Conservation (phyloP, 2,113 vertebrate genomes). For the Anthoscopus minutus region DNA sequence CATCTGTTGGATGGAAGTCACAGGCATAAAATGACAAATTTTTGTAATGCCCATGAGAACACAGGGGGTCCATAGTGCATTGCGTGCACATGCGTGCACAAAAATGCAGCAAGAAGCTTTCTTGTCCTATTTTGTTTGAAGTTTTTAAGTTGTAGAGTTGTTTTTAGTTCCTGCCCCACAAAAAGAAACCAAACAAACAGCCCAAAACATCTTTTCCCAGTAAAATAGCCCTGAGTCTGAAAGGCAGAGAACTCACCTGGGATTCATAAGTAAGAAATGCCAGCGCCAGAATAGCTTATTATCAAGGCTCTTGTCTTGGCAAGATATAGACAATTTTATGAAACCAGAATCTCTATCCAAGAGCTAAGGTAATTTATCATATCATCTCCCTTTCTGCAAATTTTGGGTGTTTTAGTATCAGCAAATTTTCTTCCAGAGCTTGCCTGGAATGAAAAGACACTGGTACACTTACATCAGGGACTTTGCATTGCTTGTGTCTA, state of each 20-base stretch:
- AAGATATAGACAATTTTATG: not conserved
- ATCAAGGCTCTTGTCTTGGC: not conserved
- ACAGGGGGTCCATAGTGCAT: not conserved
- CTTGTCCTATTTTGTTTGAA: not conserved
- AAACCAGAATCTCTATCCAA: not conserved
- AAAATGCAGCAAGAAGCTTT: not conserved
- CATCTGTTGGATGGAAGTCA: not conserved
- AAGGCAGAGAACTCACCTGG: not conserved
- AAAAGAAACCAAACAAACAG: no score
- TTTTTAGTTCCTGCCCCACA: accelerated
- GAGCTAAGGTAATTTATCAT: not conserved
- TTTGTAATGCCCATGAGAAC: not conserved
- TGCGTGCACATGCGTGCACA: not conserved
- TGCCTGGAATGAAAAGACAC: not conserved
- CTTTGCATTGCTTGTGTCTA: not conserved
- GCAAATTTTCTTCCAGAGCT: not conserved
- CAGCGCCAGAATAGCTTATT: not conserved
- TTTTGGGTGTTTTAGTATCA: not conserved
- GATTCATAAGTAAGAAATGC: not conserved
- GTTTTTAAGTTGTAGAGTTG: accelerated
- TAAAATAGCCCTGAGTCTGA: not conserved
- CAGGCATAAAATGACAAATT: not conserved
- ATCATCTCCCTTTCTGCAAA: not conserved
- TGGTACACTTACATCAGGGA: not conserved
- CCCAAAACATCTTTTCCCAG: not conserved